Evolutionary conservation across 2,113 vertebrate genomes (phyloP), one percentile per base, ranked within the genome.

Genomic region (Tympanuchus pallidicinctus): DNA sequence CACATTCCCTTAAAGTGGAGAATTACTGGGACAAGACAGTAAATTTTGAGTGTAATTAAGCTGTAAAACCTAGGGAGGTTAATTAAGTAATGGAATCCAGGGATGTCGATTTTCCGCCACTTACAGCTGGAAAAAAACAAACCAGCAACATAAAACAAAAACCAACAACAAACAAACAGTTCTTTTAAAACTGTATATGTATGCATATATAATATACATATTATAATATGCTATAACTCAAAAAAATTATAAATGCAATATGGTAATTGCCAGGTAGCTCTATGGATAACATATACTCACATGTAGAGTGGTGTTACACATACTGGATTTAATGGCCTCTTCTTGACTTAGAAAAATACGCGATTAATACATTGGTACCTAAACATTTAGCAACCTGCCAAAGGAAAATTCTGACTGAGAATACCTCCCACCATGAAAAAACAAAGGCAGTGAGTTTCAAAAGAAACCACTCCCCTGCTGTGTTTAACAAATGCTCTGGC

Each of bases 381-480:
- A 89, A 82, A 88, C 42, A 63, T 74, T 77, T 81, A 77, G 56
- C 61, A 73, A 11, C 86, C 65, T 71, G 88, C 47, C 38, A 56
- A 45, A 82, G 86, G 56, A 93, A 92, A 82, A 76, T 50, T 60
- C 72, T 82, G 79, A 57, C 64, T 80, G 21, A 95, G 85, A 93
- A 82, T 80, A 85, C 69, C 88, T 86, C 88, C 92, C 79, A 94
- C 47, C 72, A 91, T 3, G 85, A 80, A 94, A 80, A 94, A 96
- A 96, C 79, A 96, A 83, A 94, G 93, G 24, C 72, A 91, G 56
- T 82, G 72, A 91, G 69, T 83, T 96, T 96, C 82, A 95, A 95
- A 90, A 90, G 54, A 96, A 90, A 86, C 69, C 25, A 45, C 65
- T 60, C 56, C 85, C 93, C 93, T 83, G 88, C 95, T 91, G 92